Evolutionary conservation across 1,140 invertebrate genomes (phyloP).

Genomic region (Marisa cornuarietis): DNA sequence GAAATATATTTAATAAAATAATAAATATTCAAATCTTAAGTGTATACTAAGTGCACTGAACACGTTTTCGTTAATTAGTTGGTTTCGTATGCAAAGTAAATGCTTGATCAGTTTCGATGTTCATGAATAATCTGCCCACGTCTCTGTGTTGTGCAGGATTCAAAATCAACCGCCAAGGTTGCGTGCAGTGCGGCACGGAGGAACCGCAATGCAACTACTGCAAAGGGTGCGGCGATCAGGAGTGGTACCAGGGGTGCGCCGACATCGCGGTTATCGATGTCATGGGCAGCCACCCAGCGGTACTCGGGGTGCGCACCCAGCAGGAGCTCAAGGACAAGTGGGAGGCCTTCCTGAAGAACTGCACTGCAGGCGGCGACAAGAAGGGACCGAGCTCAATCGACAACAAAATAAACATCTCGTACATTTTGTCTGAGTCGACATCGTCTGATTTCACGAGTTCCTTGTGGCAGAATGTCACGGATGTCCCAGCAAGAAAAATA

Average conservation of each 20-base stretch:
- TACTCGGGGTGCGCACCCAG: slow-evolving; percentile 9
- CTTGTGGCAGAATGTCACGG: neutral
- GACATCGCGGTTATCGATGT: slow-evolving; percentile 34
- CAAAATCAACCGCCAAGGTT: slow-evolving; percentile 13
- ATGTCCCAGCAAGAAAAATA: neutral
- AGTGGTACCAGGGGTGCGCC: slow-evolving; percentile 44
- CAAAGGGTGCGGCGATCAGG: slow-evolving; percentile 41
- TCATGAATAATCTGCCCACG: neutral
- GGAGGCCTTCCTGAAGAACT: neutral
- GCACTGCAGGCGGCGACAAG: neutral
- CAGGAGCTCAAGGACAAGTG: slow-evolving; percentile 16
- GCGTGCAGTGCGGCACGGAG: slow-evolving; percentile 23
- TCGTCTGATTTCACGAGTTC: slow-evolving; percentile 1
- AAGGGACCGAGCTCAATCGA: neutral
- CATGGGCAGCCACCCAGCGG: slow-evolving; percentile 7
- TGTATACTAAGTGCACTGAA: too few relatives aligned
- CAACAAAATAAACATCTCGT: slow-evolving; percentile 15
- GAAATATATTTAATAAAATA: too few relatives aligned
- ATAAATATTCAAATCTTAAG: too few relatives aligned
- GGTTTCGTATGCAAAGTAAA: too few relatives aligned
- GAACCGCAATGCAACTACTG: slow-evolving; percentile 17
- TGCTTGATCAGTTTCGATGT: too few relatives aligned
- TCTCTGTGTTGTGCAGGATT: neutral
- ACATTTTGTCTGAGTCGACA: slow-evolving; percentile 4
- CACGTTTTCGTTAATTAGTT: too few relatives aligned